phyloP scores from a whole-genome alignment of 2,888 invertebrate genomes.

The Clusia tigrina region DNA sequence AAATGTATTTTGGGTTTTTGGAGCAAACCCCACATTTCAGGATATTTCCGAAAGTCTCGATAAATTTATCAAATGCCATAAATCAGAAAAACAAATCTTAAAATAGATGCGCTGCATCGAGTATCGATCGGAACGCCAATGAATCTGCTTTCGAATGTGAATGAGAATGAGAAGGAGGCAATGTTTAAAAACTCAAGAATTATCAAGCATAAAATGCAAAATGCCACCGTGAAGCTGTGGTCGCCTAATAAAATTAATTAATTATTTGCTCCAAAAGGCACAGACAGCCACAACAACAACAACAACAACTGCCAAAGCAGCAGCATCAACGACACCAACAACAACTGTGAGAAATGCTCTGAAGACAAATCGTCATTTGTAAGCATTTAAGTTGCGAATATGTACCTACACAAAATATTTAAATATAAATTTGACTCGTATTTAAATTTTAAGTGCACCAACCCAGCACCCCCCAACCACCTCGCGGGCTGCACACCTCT shows the following conservation, averaged over 20 bases:
- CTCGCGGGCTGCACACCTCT: too few relatives aligned
- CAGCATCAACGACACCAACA: constrained; percentile 10
- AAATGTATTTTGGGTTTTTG: too few relatives aligned
- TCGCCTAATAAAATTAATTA: constrained; percentile 49
- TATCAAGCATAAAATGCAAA: constrained; percentile 30
- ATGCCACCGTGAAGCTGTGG: constrained; percentile 36
- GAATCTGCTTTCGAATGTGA: too few relatives aligned
- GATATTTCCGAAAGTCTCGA: too few relatives aligned
- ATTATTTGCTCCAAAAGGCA: constrained; percentile 48
- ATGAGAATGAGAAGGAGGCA: constrained; percentile 35
- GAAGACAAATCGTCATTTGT: constrained; percentile 49
- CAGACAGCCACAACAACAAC: constrained; percentile 39
- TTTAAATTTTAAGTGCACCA: too few relatives aligned
- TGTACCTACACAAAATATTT: too few relatives aligned
- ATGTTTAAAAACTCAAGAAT: constrained; percentile 22
- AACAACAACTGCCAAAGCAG: constrained; percentile 32
- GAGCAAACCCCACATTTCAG: too few relatives aligned
- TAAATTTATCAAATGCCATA: neutral
- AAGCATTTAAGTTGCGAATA: too few relatives aligned
- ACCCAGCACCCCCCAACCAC: too few relatives aligned
- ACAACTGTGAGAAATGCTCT: constrained; percentile 32
- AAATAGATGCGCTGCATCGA: too few relatives aligned
- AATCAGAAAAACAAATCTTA: constrained; percentile 4
- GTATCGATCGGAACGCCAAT: too few relatives aligned
- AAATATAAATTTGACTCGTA: too few relatives aligned